Base-by-base conservation (phyloP, 2,888 invertebrate species). In the Portevinia maculata region DNA sequence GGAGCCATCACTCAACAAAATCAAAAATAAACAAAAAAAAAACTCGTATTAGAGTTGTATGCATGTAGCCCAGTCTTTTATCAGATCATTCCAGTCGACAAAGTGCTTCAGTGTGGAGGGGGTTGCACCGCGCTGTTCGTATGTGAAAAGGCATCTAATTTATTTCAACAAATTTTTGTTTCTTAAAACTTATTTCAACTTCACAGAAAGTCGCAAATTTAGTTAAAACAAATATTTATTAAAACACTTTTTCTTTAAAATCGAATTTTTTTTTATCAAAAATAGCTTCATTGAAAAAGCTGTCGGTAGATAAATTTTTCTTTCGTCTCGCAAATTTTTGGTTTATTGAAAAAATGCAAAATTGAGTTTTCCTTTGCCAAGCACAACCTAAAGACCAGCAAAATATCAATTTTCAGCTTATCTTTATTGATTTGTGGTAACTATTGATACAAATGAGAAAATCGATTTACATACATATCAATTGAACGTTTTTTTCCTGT, bases 391-490 rank as follows among this genome's bases (percentile, higher is more conserved):
- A 50, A 50, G 32, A 52, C 32, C 17, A 24, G n/a, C 39, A 48
- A 46, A 55, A 41, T 52, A 46, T 24, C 24, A 24, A 34, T 32
- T 64, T 50, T 32, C 11, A 34, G 4, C 24, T 30, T 15, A 48
- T 55, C 30, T 30, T 9, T 15, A 67, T 83, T 53, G 64, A 71
- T 67, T 65, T 39, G 44, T 62, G 81, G 65, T 81, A 65, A 60
- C 50, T 69, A 32, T 55, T 59, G 53, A 24, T 62, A 5, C 19
- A 24, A 28, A 13, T 34, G 7, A 34, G 17, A 59, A 75, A 81
- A 81, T 81, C 81, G 81, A 81, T 81, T 70, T 2, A 13, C 13
- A n/a, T 21, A 57, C n/a, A n/a, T n/a, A 41, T 67, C 73, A 67
- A 52, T 62, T 52, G 17, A 60, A 32, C 17, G 19, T 41, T 48